Evolutionary conservation across 2,113 vertebrate genomes (phyloP), one percentile per base, ranked within the genome.

Genomic region (human (Homo sapiens)): DNA sequence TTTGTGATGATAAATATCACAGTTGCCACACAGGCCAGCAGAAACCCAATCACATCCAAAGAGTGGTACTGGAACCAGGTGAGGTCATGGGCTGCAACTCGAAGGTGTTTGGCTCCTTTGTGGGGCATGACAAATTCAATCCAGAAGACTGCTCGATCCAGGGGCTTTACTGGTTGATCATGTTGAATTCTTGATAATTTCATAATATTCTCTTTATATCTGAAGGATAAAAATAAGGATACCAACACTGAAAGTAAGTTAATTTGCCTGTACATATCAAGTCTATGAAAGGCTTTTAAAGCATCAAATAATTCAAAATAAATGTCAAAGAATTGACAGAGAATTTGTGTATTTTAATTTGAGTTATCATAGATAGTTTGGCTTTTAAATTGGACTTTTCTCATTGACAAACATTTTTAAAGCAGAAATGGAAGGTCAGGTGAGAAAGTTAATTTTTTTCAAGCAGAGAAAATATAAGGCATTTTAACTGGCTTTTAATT

Each of bases 101-200:
- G 98, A 95, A 99, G 89, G 96, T 99, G 99, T 80, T 99, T 98
- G 55, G 99, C 98, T n/a, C 99, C 99, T 93, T 99, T 99, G 98
- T 99, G 98, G n/a, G 99, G 98, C 98, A 99, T 99, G 16, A 99
- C 99, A 98, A 99, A 99, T 98, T 99, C 99, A 10, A 99, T 98
- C 99, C 99, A 99, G 98, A 99, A 99, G 64, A 99, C 99, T 0
- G 99, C 98, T 98, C 99, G 98, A n/a, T 99, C 99, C 66, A 98
- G 97, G 27, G 99, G 98, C 61, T 92, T 99, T 5, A 99, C 14
- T 0, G 99, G 99, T 94, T 99, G 99, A 94, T 99, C 99, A 0
- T 99, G 99, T 32, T 99, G 99, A 96, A 99, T 99, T 23, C 75
- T 89, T 70, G 99, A 99, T 96, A 99, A 94, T 68, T 57, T 72